Evolutionary conservation across 2,888 invertebrate species (phyloP).

Genomic region (Allacma fusca): DNA sequence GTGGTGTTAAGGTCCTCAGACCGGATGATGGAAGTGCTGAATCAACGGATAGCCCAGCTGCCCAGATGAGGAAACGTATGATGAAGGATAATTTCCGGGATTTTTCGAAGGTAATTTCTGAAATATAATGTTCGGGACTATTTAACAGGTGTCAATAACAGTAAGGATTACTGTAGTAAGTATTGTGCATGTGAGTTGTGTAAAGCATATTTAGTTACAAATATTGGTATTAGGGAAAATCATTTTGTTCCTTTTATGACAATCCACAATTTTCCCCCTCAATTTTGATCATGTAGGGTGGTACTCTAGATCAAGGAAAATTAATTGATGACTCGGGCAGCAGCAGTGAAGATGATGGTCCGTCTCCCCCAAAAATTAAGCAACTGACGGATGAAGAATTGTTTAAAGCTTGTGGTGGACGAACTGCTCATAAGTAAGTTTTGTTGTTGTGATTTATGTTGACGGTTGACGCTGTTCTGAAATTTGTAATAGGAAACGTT

Average conservation of each 20-base stretch:
- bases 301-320: conserved; percentile 33
- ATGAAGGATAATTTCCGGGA: conserved; percentile 55
- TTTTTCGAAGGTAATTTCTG: conserved; percentile 55
- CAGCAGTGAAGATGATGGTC: conserved; percentile 40
- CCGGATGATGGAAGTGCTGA: conserved; percentile 37
- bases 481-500: no score
- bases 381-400: conserved; percentile 78
- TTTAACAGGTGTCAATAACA: no score
- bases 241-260: no score
- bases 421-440: conserved; percentile 83
- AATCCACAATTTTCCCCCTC: no score
- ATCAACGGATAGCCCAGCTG: conserved; percentile 48
- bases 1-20: conserved; percentile 64
- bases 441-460: background rate
- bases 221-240: no score
- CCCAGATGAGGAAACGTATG: conserved; percentile 54
- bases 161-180: no score
- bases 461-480: no score
- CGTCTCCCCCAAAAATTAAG: conserved; percentile 53
- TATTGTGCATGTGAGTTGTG: no score
- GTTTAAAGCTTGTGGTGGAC: conserved; percentile 79
- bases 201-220: no score
- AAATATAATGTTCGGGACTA: background rate
- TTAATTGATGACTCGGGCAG: conserved; percentile 31
- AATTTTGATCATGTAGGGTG: no score